These are phyloP conservation scores for Mesoligia furuncula DNA, from an alignment of 2,888 invertebrate genomes.

Conservation along the genomic window DNA sequence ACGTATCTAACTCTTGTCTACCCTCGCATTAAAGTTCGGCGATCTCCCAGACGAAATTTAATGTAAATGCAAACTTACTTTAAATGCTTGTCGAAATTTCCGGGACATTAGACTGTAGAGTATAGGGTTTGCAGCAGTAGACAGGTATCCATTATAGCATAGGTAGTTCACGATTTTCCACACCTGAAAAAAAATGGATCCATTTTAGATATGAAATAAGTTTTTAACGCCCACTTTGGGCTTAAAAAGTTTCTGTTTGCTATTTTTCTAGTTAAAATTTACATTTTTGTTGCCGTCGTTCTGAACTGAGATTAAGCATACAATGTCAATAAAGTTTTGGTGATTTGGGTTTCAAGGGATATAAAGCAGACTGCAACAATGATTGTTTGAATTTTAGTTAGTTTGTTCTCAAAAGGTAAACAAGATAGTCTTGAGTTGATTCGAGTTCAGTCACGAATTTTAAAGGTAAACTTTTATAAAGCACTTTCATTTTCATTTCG, in stretches of 20 bases:
- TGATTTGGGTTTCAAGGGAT: slow-evolving; percentile 1
- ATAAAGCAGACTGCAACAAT: slow-evolving; percentile 12
- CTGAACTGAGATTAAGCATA: slow-evolving; percentile 8
- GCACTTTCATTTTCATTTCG: not conserved
- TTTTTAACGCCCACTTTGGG: not conserved
- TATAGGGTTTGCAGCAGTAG: slow-evolving; percentile 85
- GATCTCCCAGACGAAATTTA: slow-evolving; percentile 36
- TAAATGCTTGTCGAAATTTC: slow-evolving; percentile 85
- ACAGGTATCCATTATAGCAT: slow-evolving; percentile 82
- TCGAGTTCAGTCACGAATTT: not conserved
- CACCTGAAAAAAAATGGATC: slow-evolving; percentile 69
- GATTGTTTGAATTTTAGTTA: slow-evolving; percentile 3
- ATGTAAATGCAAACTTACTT: slow-evolving; percentile 73
- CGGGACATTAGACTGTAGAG: slow-evolving; percentile 86
- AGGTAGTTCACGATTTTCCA: slow-evolving; percentile 83
- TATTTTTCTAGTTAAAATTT: slow-evolving; percentile 29
- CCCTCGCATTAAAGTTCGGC: slow-evolving; percentile 8
- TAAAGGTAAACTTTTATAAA: not conserved
- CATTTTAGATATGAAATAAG: slow-evolving; percentile 31
- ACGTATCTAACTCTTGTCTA: slow-evolving; percentile 25
- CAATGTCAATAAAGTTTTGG: slow-evolving; percentile 21
- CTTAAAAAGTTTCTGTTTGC: not conserved
- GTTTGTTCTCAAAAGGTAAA: not conserved
- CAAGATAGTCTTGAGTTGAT: not conserved
- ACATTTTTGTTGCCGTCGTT: slow-evolving; percentile 36